Conservation (phyloP, 2,888 invertebrate species). For the Ophion costatus region DNA sequence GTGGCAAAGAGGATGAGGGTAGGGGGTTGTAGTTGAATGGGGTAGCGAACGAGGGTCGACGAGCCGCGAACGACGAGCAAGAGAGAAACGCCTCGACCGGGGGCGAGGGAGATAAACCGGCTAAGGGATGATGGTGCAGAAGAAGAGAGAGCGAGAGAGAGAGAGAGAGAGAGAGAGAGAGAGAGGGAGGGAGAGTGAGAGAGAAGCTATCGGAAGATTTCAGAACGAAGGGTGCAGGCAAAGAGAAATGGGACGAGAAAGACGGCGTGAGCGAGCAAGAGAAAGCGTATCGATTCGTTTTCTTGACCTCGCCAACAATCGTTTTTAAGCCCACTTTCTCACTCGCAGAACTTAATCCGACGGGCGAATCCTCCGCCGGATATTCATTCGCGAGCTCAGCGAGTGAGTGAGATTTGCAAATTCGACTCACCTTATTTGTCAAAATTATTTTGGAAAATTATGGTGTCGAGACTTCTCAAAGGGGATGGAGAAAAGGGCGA, state of each 20-base stretch:
- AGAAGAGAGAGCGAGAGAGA: background rate
- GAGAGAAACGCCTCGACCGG: slow-evolving; percentile 34
- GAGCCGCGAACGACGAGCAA: slow-evolving; percentile 65
- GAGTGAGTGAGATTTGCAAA: slow-evolving; percentile 3
- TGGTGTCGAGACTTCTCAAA: too few species aligned
- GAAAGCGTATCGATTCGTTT: slow-evolving; percentile 79
- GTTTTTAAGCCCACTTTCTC: slow-evolving; percentile 43
- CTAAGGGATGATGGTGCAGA: slow-evolving; percentile 57
- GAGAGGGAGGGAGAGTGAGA: slow-evolving; percentile 50
- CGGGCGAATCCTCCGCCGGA: slow-evolving; percentile 54
- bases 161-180: slow-evolving; percentile 54
- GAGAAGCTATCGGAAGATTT: slow-evolving; percentile 60
- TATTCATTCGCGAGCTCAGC: slow-evolving; percentile 33
- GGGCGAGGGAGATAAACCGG: slow-evolving; percentile 34
- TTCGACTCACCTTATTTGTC: background rate
- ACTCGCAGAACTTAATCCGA: slow-evolving; percentile 54
- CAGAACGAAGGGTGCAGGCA: slow-evolving; percentile 61
- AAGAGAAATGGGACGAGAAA: slow-evolving; percentile 66
- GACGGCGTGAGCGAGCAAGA: slow-evolving; percentile 72
- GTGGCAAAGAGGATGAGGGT: slow-evolving; percentile 57
- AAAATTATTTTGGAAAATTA: too few species aligned
- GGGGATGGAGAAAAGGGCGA: too few species aligned
- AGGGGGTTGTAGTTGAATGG: slow-evolving; percentile 74
- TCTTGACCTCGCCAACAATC: slow-evolving; percentile 80
- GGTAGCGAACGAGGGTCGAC: slow-evolving; percentile 78